These are phyloP conservation scores for Callipepla squamata DNA, from an alignment of 2,113 vertebrate genomes.

Conservation along the genomic window DNA sequence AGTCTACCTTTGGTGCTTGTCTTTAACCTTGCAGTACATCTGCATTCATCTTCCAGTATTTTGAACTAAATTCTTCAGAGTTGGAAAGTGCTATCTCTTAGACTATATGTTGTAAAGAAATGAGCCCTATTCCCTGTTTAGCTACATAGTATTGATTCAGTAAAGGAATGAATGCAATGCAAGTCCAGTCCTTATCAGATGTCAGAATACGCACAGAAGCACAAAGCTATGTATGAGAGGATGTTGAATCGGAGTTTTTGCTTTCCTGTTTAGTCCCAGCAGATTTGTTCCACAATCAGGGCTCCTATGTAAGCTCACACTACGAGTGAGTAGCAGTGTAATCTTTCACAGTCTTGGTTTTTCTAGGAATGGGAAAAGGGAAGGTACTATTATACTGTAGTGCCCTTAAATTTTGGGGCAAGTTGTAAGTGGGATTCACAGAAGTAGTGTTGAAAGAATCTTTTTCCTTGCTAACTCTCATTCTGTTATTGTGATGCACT, in stretches of 20 bases:
- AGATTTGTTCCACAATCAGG: background rate
- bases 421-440: background rate
- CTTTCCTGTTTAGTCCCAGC: background rate
- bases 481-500: rapidly evolving
- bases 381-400: background rate
- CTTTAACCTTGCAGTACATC: background rate
- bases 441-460: background rate
- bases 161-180: background rate
- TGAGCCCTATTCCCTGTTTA: background rate
- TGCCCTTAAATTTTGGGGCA: background rate
- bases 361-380: background rate
- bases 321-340: background rate
- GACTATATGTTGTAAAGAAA: background rate
- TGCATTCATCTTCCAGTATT: background rate
- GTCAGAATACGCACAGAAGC: background rate
- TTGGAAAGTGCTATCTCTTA: background rate
- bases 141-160: background rate
- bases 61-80: background rate
- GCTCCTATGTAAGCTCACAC: background rate
- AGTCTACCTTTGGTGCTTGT: background rate
- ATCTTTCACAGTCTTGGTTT: background rate
- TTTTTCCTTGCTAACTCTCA: rapidly evolving
- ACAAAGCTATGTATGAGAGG: background rate
- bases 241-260: background rate
- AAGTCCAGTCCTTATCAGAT: background rate